Evolutionary conservation across 1,140 invertebrate species (phyloP).

Genomic region (Pogonomyrmex californicus): DNA sequence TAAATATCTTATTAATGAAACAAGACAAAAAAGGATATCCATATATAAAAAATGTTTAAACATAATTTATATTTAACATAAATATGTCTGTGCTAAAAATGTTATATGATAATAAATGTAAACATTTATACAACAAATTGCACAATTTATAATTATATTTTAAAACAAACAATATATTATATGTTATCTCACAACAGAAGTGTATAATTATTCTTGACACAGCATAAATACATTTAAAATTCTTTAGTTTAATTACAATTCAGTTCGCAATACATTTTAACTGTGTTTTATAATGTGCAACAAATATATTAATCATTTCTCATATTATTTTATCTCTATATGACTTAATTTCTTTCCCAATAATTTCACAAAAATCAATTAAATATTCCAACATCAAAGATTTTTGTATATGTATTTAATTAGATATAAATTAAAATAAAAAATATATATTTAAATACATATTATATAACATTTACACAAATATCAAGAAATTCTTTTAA

Average conservation of each 20-base stretch:
- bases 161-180: slow-evolving; percentile 6
- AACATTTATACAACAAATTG: slow-evolving; percentile 21
- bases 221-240: background rate
- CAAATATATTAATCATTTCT: slow-evolving; percentile 14
- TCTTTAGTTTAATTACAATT: background rate
- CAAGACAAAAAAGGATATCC: background rate
- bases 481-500: background rate
- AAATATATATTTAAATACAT: background rate
- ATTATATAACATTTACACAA: background rate
- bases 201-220: background rate
- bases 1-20: slow-evolving; percentile 22
- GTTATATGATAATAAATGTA: slow-evolving; percentile 11
- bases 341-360: background rate
- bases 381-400: background rate
- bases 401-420: background rate
- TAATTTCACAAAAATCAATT: background rate
- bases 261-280: background rate
- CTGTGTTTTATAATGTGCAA: background rate
- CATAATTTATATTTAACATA: slow-evolving; percentile 41
- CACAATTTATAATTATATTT: background rate
- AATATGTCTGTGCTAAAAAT: slow-evolving; percentile 11
- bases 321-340: background rate
- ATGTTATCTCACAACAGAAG: background rate
- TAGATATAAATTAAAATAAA: background rate
- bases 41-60: slow-evolving; percentile 3